phyloP scores from a whole-genome alignment of 2,888 invertebrate genomes.

The Macaria notata region DNA sequence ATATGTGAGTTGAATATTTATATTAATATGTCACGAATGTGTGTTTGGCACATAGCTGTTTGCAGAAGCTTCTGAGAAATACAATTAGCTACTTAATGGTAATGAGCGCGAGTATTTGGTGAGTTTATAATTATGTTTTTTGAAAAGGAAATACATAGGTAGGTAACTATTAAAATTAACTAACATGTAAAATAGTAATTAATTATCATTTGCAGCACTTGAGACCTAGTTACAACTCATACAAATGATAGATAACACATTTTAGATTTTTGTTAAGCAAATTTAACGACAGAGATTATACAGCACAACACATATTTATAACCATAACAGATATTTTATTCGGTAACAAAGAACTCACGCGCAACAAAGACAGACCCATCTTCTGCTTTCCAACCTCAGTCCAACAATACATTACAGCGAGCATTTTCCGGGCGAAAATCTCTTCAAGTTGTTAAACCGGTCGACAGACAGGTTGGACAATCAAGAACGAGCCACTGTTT shows the following conservation, averaged over 20 bases:
- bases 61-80: slow-evolving; percentile 21
- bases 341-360: slow-evolving; percentile 48
- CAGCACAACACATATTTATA: too few species aligned
- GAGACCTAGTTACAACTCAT: too few species aligned
- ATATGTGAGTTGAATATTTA: slow-evolving; percentile 7
- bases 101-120: not conserved
- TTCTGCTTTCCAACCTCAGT: slow-evolving; percentile 39
- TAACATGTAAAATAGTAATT: too few species aligned
- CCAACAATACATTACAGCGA: slow-evolving; percentile 22
- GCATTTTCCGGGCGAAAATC: slow-evolving; percentile 40
- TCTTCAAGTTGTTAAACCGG: slow-evolving; percentile 49
- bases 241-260: too few species aligned
- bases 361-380: slow-evolving; percentile 62
- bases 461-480: slow-evolving; percentile 40
- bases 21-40: slow-evolving; percentile 27
- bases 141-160: too few species aligned
- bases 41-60: slow-evolving; percentile 16
- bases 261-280: too few species aligned
- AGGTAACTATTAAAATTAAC: too few species aligned
- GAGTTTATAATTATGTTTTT: too few species aligned
- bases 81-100: slow-evolving; percentile 12
- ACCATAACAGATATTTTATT: too few species aligned
- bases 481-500: slow-evolving; percentile 37
- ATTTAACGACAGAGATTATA: too few species aligned
- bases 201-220: too few species aligned